Evolutionary conservation across 2,113 vertebrate genomes (phyloP).

Genomic region (Colistium nudipinnis): DNA sequence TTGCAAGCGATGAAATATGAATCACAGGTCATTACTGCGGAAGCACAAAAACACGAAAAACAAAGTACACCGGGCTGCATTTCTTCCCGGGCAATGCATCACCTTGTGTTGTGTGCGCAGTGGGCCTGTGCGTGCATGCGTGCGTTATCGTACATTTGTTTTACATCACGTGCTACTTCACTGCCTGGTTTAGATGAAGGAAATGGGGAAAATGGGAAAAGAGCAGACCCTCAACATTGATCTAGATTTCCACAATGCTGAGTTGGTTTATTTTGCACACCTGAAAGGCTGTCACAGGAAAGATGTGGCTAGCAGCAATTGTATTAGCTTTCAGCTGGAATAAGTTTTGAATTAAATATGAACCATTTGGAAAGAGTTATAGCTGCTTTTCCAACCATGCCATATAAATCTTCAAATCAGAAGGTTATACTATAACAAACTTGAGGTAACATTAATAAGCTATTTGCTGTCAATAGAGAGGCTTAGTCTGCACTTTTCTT

Average conservation of each 20-base stretch:
- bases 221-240: neutral
- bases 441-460: conserved; percentile 18
- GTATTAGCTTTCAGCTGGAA: conserved; percentile 52
- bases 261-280: conserved; percentile 11
- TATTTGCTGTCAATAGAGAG: conserved; percentile 5
- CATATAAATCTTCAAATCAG: conserved; percentile 15
- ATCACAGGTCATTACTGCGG: conserved; percentile 57
- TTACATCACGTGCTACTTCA: neutral
- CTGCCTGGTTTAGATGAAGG: neutral
- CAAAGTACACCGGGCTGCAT: conserved; percentile 16
- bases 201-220: neutral
- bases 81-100: conserved; percentile 27
- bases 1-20: conserved; percentile 46
- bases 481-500: too few relatives aligned
- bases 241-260: conserved; percentile 6
- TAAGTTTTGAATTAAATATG: conserved; percentile 45
- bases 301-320: conserved; percentile 34
- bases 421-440: conserved; percentile 26
- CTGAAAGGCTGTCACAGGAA: conserved; percentile 50
- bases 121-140: too few relatives aligned
- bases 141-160: neutral
- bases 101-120: neutral
- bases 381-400: conserved; percentile 26
- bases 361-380: conserved; percentile 31
- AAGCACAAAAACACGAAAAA: conserved; percentile 35